Evolutionary conservation across 2,797 vertebrate species (phyloP).

Genomic region (Schizopygopsis malacanthus): DNA sequence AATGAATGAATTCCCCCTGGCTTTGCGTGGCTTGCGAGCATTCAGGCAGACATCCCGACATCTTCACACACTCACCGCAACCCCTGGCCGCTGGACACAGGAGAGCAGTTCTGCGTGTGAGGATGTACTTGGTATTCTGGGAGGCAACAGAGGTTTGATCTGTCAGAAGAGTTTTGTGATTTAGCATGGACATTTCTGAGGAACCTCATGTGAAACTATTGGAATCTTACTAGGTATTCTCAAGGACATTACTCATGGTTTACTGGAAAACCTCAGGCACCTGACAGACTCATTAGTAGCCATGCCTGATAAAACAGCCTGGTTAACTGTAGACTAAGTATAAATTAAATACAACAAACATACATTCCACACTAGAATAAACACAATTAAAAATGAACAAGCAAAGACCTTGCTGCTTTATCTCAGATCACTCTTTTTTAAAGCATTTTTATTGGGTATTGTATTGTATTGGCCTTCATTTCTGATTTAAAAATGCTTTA

Average conservation of each 20-base stretch:
- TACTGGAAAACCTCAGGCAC: slow-evolving; percentile 21
- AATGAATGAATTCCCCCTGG: slow-evolving; percentile 63
- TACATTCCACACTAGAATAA: neutral
- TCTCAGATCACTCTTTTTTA: neutral
- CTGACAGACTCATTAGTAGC: slow-evolving; percentile 31
- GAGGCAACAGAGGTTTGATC: neutral
- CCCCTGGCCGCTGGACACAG: neutral
- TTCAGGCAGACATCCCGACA: slow-evolving; percentile 61
- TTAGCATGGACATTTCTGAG: neutral
- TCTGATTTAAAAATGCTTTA: slow-evolving; percentile 44
- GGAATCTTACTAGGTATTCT: slow-evolving; percentile 21
- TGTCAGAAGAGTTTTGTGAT: neutral
- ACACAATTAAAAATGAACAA: neutral
- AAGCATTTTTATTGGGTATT: too few relatives aligned
- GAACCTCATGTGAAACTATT: slow-evolving; percentile 9
- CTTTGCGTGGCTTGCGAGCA: slow-evolving; percentile 67
- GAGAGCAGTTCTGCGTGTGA: slow-evolving; percentile 5
- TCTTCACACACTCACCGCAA: slow-evolving; percentile 54
- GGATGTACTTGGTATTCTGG: slow-evolving; percentile 3
- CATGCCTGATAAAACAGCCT: slow-evolving; percentile 6
- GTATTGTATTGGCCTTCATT: slow-evolving; percentile 7
- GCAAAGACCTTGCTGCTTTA: neutral
- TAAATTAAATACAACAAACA: neutral
- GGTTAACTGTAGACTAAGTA: neutral
- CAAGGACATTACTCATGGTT: slow-evolving; percentile 22